Evolutionary conservation across 2,113 vertebrate species (phyloP).

Genomic region (Hirundichthys speculiger): DNA sequence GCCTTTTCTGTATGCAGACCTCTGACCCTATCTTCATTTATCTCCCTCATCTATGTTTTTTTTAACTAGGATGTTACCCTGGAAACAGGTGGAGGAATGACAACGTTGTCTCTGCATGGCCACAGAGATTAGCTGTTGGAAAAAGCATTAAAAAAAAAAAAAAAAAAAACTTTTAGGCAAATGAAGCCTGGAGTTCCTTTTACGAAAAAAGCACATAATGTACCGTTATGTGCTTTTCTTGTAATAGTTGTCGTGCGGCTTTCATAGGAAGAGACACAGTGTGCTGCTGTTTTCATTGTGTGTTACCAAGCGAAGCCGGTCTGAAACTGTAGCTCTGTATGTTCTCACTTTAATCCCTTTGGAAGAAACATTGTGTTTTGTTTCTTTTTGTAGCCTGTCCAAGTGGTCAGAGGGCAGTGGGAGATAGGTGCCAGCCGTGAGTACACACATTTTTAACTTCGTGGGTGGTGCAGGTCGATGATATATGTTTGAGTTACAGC

Average conservation of each 20-base stretch:
- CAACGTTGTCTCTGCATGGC: constrained; percentile 19
- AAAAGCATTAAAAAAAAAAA: too few relatives aligned
- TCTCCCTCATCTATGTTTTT: constrained; percentile 61
- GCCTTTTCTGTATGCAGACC: constrained; percentile 48
- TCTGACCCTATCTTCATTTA: constrained; percentile 59
- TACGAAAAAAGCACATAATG: background rate
- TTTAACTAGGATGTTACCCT: constrained; percentile 58
- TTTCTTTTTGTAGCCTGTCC: constrained; percentile 72
- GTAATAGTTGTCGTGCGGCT: background rate
- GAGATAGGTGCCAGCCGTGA: constrained; percentile 58
- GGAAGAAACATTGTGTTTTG: background rate
- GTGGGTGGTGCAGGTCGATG: background rate
- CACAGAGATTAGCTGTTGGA: constrained; percentile 29
- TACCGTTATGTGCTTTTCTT: constrained; percentile 18
- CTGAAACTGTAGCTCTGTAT: constrained; percentile 24
- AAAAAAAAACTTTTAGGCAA: constrained; percentile 22
- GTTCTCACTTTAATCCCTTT: constrained; percentile 8
- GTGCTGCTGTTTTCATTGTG: constrained; percentile 22
- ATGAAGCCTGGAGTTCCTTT: constrained; percentile 1
- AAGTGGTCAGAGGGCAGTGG: constrained; percentile 61
- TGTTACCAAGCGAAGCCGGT: background rate
- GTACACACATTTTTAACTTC: constrained; percentile 39
- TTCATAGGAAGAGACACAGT: constrained; percentile 15
- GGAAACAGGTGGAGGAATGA: constrained; percentile 58
- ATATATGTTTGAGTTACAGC: constrained; percentile 13